Evolutionary conservation across 1,140 invertebrate species (phyloP).

Genomic region (Calliphora vicina): DNA sequence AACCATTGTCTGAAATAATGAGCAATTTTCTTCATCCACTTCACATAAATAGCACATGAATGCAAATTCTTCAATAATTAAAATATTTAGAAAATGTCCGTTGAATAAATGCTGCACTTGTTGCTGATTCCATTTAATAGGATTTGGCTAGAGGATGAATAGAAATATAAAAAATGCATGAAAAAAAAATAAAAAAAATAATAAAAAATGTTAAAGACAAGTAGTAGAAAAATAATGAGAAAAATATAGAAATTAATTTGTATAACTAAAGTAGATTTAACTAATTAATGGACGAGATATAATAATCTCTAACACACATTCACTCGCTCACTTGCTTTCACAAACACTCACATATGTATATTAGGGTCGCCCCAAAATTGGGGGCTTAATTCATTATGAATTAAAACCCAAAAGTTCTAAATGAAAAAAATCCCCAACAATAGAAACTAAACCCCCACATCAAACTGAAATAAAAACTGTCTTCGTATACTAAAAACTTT

Average conservation of each 20-base stretch:
- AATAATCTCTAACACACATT: neutral
- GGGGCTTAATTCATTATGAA: too few species aligned
- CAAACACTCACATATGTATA: too few species aligned
- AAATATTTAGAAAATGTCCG: constrained; percentile 58
- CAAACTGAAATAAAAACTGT: too few species aligned
- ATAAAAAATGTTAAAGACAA: neutral
- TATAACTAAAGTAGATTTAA: constrained; percentile 6
- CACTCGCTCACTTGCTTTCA: too few species aligned
- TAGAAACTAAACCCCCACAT: too few species aligned
- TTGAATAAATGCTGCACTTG: constrained; percentile 56
- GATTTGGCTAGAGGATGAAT: constrained; percentile 7
- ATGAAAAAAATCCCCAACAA: too few species aligned
- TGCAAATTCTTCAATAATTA: constrained; percentile 61
- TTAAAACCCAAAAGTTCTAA: too few species aligned
- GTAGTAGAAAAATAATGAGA: constrained; percentile 22
- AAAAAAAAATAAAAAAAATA: neutral
- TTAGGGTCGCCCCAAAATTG: too few species aligned
- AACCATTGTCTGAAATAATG: constrained; percentile 54
- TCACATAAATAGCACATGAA: constrained; percentile 59
- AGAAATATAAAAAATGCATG: neutral
- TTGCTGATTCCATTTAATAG: constrained; percentile 54
- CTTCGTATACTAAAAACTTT: too few species aligned
- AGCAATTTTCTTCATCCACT: constrained; percentile 54
- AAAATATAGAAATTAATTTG: constrained; percentile 28
- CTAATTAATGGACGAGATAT: constrained; percentile 35